Conservation (phyloP, 2,113 vertebrate genomes). For the Brevimyrus niger region DNA sequence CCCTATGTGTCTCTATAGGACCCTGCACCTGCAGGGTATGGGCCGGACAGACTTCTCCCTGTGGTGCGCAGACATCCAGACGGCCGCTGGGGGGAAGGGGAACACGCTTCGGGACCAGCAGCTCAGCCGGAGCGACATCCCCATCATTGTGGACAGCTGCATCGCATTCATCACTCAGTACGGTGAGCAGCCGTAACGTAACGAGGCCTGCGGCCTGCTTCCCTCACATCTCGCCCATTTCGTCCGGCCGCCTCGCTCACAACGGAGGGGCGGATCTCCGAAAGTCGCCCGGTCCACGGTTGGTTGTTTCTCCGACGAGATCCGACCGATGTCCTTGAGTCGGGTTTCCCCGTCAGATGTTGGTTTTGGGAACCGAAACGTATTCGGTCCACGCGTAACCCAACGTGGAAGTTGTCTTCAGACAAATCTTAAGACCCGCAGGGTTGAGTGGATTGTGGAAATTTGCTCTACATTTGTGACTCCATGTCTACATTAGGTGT, state of each 20-base stretch:
- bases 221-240: background rate
- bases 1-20: constrained; percentile 58
- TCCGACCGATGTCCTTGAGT: background rate
- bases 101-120: constrained; percentile 86
- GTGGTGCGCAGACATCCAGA: constrained; percentile 79
- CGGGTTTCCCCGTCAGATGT: background rate
- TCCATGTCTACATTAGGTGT: background rate
- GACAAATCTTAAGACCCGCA: background rate
- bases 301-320: background rate
- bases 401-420: too few species aligned
- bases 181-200: constrained; percentile 55
- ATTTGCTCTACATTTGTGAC: background rate
- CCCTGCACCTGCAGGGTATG: constrained; percentile 82
- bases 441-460: background rate
- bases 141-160: constrained; percentile 95
- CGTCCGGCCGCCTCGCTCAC: background rate
- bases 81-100: constrained; percentile 75
- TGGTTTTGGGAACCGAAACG: background rate
- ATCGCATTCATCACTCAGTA: constrained; percentile 96
- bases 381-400: background rate
- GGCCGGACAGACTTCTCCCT: constrained; percentile 71
- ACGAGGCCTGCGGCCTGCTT: background rate
- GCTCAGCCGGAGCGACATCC: constrained; percentile 86
- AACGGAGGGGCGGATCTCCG: background rate
- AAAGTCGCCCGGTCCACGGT: background rate